These are phyloP conservation scores for Spodoptera littoralis DNA, from an alignment of 2,888 invertebrate genomes.

Conservation along the genomic window DNA sequence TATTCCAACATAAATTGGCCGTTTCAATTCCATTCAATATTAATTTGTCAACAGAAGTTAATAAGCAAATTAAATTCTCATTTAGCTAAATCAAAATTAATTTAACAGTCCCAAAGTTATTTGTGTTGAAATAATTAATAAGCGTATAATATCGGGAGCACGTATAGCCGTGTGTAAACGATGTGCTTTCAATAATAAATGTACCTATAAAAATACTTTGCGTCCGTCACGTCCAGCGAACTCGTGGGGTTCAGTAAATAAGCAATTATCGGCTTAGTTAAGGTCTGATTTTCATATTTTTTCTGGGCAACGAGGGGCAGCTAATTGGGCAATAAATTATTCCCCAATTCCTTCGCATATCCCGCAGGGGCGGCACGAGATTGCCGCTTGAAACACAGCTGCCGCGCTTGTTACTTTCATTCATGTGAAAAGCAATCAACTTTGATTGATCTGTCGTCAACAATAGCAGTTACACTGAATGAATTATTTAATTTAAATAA, in stretches of 20 bases:
- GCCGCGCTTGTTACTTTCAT: conserved; percentile 41
- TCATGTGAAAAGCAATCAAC: conserved; percentile 17
- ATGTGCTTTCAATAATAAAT: conserved; percentile 59
- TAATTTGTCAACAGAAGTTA: conserved; percentile 48
- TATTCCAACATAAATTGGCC: conserved; percentile 23
- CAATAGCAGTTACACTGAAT: conserved; percentile 3
- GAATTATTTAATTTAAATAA: too few species aligned
- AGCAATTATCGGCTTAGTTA: conserved; percentile 75
- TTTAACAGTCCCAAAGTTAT: conserved; percentile 38
- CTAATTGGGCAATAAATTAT: conserved; percentile 80
- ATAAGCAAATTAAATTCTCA: conserved; percentile 38
- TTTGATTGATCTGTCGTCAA: conserved; percentile 4
- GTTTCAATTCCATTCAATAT: conserved; percentile 38
- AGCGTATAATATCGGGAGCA: conserved; percentile 30
- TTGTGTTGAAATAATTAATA: conserved; percentile 41
- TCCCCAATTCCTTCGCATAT: conserved; percentile 68
- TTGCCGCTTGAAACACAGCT: conserved; percentile 61
- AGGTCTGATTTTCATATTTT: conserved; percentile 72
- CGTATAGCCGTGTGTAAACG: conserved; percentile 26
- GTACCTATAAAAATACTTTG: conserved; percentile 54
- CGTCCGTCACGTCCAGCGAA: conserved; percentile 55
- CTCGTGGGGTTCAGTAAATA: conserved; percentile 67
- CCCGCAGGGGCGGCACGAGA: conserved; percentile 61
- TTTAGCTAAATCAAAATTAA: conserved; percentile 48
- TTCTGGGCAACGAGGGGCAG: conserved; percentile 63